Percentiles rank a stretch among this genome's conserved stretches.
Conservation (phyloP, 2,797 vertebrate genomes). For the Dendrocincla fuliginosa region DNA sequence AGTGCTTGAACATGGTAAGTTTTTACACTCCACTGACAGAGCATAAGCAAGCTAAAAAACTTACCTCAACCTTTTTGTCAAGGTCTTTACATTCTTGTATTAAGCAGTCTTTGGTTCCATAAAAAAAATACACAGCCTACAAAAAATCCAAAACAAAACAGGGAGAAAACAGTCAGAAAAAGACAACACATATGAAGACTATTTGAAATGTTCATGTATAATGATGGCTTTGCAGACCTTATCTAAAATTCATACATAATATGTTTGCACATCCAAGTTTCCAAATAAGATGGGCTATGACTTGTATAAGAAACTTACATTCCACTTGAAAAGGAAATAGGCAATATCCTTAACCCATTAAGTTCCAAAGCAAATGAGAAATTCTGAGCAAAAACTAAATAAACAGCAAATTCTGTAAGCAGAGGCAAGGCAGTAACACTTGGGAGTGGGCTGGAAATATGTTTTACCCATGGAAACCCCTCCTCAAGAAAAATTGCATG, state of each 20-base stretch:
- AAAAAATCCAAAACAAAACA: background rate
- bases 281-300: background rate
- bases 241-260: background rate
- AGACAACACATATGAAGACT: background rate
- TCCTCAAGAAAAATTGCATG: background rate
- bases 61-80: slow-evolving; percentile 97
- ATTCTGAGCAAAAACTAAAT: background rate
- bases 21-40: background rate
- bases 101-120: slow-evolving; percentile 97
- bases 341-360: background rate
- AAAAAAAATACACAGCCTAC: slow-evolving; percentile 96
- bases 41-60: slow-evolving; percentile 16
- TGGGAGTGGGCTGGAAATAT: background rate
- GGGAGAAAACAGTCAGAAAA: background rate
- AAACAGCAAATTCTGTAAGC: background rate
- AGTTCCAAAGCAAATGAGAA: background rate
- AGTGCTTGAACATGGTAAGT: background rate
- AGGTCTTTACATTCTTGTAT: slow-evolving; percentile 98
- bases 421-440: background rate
- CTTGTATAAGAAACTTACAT: background rate
- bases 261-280: background rate
- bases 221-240: background rate
- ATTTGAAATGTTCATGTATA: background rate
- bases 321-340: background rate
- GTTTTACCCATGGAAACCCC: background rate